These are phyloP conservation scores for Amaurobius ferox DNA, from an alignment of 2,888 invertebrate species.

Conservation along the genomic window DNA sequence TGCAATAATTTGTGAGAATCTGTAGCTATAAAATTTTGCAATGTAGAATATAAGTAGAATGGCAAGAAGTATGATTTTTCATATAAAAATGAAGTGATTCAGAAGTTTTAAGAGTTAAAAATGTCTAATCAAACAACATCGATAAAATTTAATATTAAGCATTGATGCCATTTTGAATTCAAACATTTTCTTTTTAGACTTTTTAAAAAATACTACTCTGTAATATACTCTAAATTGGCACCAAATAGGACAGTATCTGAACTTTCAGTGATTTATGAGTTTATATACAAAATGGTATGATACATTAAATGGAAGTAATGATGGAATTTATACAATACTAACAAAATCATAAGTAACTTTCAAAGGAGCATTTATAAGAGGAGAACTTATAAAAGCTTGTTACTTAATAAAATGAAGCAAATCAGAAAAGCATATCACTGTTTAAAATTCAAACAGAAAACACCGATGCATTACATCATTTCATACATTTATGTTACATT, in stretches of 20 bases:
- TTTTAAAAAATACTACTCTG: slow-evolving; percentile 1
- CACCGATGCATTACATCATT: too few relatives aligned
- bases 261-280: neutral
- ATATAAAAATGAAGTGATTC: neutral
- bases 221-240: neutral
- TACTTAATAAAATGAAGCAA: too few relatives aligned
- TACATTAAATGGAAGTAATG: neutral
- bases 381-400: too few relatives aligned
- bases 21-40: neutral
- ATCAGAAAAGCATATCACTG: too few relatives aligned
- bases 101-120: too few relatives aligned
- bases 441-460: too few relatives aligned
- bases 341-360: too few relatives aligned
- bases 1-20: neutral
- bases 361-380: too few relatives aligned
- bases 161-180: neutral
- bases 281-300: neutral
- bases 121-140: neutral
- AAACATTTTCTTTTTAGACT: too few relatives aligned
- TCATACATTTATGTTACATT: too few relatives aligned
- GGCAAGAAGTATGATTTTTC: neutral
- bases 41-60: neutral
- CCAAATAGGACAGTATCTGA: slow-evolving; percentile 1
- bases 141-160: neutral
- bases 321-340: too few relatives aligned